Evolutionary conservation across 2,888 invertebrate genomes (phyloP).

Genomic region (Adela reaumurella): DNA sequence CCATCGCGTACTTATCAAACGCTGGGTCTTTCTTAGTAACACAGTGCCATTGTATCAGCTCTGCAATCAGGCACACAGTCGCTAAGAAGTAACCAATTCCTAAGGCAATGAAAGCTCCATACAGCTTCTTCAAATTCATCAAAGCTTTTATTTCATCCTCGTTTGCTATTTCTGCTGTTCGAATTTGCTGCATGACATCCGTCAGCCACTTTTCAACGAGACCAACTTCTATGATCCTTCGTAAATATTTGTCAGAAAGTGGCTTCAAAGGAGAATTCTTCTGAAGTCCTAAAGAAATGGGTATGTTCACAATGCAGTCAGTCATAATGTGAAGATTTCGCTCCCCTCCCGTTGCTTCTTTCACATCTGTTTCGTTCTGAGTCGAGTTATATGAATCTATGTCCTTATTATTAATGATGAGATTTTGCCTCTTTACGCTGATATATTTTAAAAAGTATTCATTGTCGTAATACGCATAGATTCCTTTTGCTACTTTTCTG

Average conservation of each 20-base stretch:
- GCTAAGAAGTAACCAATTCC: slow-evolving; percentile 65
- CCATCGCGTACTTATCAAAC: slow-evolving; percentile 66
- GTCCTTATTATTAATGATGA: slow-evolving; percentile 16
- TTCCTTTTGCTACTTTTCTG: slow-evolving; percentile 63
- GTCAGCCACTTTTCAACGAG: slow-evolving; percentile 75
- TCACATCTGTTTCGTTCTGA: slow-evolving; percentile 19
- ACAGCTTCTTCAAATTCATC: slow-evolving; percentile 74
- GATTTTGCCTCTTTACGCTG: slow-evolving; percentile 53
- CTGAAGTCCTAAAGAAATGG: slow-evolving; percentile 75
- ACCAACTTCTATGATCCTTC: slow-evolving; percentile 70
- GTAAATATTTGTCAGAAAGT: slow-evolving; percentile 62
- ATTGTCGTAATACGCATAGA: slow-evolving; percentile 79
- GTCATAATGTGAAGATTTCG: slow-evolving; percentile 75
- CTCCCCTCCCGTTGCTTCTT: slow-evolving; percentile 18
- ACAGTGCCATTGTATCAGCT: slow-evolving; percentile 65
- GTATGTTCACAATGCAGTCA: slow-evolving; percentile 77
- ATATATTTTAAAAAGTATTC: slow-evolving; percentile 65
- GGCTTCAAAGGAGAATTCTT: slow-evolving; percentile 77
- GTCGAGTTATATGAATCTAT: slow-evolving; percentile 21
- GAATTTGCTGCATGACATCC: slow-evolving; percentile 63
- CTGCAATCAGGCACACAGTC: slow-evolving; percentile 52
- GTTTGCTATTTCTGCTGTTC: slow-evolving; percentile 51
- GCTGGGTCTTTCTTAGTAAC: slow-evolving; percentile 63
- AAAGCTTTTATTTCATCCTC: slow-evolving; percentile 65
- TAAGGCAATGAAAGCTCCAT: slow-evolving; percentile 73